Conservation (phyloP, 2,888 invertebrate genomes). For the Aelia acuminata region DNA sequence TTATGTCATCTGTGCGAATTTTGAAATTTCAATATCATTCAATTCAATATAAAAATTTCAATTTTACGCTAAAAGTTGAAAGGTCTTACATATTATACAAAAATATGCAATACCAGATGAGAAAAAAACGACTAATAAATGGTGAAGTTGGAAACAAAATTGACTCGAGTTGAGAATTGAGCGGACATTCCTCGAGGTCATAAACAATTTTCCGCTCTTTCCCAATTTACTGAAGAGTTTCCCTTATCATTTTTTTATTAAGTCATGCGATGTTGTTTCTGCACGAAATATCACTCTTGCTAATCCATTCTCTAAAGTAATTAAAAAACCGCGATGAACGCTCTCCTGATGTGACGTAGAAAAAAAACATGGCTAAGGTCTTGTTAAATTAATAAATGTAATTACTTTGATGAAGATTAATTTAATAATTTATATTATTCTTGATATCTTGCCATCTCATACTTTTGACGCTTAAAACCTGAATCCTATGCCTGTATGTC, state of each 20-base stretch:
- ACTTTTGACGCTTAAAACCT: not conserved
- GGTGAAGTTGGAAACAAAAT: not conserved
- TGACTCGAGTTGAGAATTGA: not conserved
- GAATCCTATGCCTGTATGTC: no score
- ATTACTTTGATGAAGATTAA: not conserved
- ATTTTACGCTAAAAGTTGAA: no score
- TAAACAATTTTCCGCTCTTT: not conserved
- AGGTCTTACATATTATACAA: no score
- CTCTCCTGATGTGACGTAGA: not conserved
- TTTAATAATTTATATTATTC: not conserved
- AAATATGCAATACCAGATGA: no score
- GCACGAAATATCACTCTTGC: slow-evolving; percentile 8
- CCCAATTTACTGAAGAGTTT: not conserved
- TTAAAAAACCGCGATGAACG: not conserved
- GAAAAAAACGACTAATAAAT: no score
- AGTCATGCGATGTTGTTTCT: slow-evolving; percentile 25
- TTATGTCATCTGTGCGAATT: no score
- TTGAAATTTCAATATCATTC: no score
- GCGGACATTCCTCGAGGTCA: not conserved
- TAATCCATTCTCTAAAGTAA: not conserved
- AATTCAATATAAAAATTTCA: no score
- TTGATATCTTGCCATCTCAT: not conserved
- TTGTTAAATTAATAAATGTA: not conserved
- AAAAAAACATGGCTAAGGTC: not conserved
- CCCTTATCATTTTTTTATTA: slow-evolving; percentile 27